A percentile compares a stretch with the other conserved stretches of the same genome.
These are phyloP conservation scores for Arge pagana DNA, from an alignment of 2,888 invertebrate genomes.

Conservation along the genomic window DNA sequence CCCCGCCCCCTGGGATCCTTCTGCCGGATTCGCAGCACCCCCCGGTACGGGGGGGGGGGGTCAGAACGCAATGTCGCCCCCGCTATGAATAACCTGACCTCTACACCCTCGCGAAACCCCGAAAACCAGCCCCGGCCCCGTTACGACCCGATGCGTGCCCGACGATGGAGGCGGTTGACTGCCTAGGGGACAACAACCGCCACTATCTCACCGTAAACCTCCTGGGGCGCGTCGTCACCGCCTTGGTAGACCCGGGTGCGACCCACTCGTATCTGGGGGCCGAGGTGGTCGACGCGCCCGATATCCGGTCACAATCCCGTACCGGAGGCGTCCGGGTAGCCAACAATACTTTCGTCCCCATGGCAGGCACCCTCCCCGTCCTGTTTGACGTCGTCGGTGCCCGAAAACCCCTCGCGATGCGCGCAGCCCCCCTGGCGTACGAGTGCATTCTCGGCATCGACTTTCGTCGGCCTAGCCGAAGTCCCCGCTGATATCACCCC, in stretches of 20 bases:
- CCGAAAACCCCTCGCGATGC: neutral
- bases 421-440: neutral
- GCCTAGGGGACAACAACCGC: neutral
- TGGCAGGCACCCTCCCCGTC: neutral
- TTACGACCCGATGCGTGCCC: too few relatives aligned
- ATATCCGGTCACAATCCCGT: too few relatives aligned
- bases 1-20: neutral
- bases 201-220: too few relatives aligned
- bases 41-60: neutral
- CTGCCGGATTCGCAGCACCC: neutral
- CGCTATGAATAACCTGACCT: too few relatives aligned
- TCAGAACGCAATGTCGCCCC: too few relatives aligned
- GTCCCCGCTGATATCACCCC: neutral
- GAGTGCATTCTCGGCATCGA: conserved; percentile 18
- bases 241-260: too few relatives aligned
- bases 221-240: too few relatives aligned
- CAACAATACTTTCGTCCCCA: neutral
- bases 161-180: neutral
- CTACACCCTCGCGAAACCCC: neutral
- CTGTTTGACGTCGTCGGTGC: neutral
- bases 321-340: neutral
- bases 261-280: too few relatives aligned
- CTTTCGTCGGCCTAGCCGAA: conserved; percentile 1
- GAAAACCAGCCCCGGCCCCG: neutral
- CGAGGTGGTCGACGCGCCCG: neutral